Evolutionary conservation across 37 sponge, comb jelly and placozoan genomes (phyloP), one percentile per base, ranked within the genome.

Genomic region (Agelas oroides): DNA sequence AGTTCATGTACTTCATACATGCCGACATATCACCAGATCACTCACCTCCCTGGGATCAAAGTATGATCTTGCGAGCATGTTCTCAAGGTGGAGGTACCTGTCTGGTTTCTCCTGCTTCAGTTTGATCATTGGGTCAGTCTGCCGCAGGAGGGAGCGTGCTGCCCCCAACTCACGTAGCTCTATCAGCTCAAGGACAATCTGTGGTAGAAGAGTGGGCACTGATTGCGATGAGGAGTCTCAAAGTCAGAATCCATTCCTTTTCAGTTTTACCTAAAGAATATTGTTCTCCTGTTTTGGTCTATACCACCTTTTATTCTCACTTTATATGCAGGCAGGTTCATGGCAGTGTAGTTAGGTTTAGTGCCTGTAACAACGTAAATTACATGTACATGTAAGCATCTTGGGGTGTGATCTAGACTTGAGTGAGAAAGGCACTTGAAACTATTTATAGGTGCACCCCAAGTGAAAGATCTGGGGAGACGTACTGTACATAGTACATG

Each of bases 51-150:
- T 74, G 28, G 99, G 92, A 69, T 98, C 99, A 88, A 98, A 98
- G 85, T 96, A 98, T 36, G 92, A 92, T 46, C 95, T 87, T 20
- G 93, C 95, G 28, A 98, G 81, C 67, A 98, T 71, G 73, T 90
- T 96, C 76, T 98, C 99, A 80, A 98, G 64, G 68, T 96, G 96
- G 0, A 98, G 57, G 73, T 98, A 98, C n/a, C 97, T 63, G 14
- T 97, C 97, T 0, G 97, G 95, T 15, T 90, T 80, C 32, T 97
- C 94, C 82, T 97, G 92, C 62, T 98, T 98, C 77, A 98, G 68
- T 84, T 88, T 90, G 23, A 98, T 85, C 99, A 98, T 98, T 20
- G 99, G 99, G 69, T 98, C 97, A 15, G 99, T 98, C 83, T 98
- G 95, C 24, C 97, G 69, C 32, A 98, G 93, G 41, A 98, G 76